Evolutionary conservation across 2,888 invertebrate species (phyloP), one percentile per base, ranked within the genome.

Genomic region (Drepanosiphum platanoidis): DNA sequence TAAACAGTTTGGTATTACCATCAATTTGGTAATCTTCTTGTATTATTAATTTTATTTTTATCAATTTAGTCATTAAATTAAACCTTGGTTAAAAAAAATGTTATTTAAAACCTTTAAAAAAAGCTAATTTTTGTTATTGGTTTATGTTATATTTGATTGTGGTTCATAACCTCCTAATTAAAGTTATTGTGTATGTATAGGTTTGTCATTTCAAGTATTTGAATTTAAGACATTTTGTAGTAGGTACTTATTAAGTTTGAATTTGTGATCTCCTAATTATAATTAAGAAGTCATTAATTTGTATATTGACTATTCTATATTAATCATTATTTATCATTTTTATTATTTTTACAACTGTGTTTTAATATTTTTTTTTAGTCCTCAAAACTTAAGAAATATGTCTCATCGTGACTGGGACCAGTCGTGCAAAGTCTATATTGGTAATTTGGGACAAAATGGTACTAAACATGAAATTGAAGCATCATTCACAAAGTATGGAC

Each of bases 351-450:
- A 52, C 39, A 52, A 18, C 22, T 52, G 4, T 52, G 18, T 52
- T 52, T 2, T 52, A 3, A 18, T 34, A 32, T 32, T 66, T 52
- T 36, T 52, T 36, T 52, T 18, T 80, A 18, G 70, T 52, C 27
- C 15, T 71, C 15, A 52, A n/a, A 11, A 79, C 34, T 32, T 77
- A 75, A 75, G 39, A 36, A 77, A 68, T 18, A 84, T 84, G 84
- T 84, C 84, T 52, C 93, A 93, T 88, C 92, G 93, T 88, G 95
- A 96, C 90, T 95, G 95, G 95, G 95, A 95, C 89, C 91, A 95
- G 46, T 94, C 95, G 39, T 96, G 96, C 91, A 97, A 97, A 90
- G 96, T 97, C 0, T 97, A 97, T 89, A 95, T 97, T 39, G 97
- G 97, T 32, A 97, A 97, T 89, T 91, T 97, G 87, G 96, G 96